Conservation (phyloP, 2,113 vertebrate genomes). For the Gallinago jamesoni region DNA sequence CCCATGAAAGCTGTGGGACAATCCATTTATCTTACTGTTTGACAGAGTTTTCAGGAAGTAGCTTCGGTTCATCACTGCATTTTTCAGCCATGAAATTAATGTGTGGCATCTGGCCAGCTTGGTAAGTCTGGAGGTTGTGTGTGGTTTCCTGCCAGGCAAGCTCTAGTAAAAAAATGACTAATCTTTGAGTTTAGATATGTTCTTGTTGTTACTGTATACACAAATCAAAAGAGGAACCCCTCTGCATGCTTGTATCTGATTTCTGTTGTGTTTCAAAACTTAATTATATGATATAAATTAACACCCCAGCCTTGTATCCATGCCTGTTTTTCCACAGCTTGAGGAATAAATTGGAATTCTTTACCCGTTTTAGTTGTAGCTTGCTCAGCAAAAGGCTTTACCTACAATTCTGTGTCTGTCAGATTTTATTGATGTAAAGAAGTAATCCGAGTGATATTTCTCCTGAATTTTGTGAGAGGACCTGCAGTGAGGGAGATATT, state of each 20-base stretch:
- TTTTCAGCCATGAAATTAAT: background rate
- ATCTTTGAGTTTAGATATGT: background rate
- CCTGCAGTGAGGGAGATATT: background rate
- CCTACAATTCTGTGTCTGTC: background rate
- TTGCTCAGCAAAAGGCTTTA: background rate
- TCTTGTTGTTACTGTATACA: background rate
- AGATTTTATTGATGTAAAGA: background rate
- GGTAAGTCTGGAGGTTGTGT: background rate
- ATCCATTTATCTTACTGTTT: background rate
- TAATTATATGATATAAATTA: conserved; percentile 10
- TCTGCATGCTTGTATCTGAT: conserved; percentile 1
- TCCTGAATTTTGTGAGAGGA: background rate
- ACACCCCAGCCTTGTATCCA: background rate
- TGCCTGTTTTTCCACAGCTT: background rate
- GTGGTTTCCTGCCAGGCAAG: conserved; percentile 31
- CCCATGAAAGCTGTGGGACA: background rate
- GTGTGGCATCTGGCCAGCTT: conserved; percentile 7
- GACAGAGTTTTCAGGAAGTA: background rate
- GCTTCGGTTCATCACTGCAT: background rate
- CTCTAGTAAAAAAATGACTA: background rate
- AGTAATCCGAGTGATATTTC: background rate
- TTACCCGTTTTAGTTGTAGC: background rate
- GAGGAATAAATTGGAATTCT: background rate
- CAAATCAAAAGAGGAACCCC: background rate
- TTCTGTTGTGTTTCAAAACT: conserved; percentile 19